Percentiles rank a stretch among this genome's conserved stretches.
Conservation (phyloP, 2,888 invertebrate species). For the Caenorhabditis sp. region DNA sequence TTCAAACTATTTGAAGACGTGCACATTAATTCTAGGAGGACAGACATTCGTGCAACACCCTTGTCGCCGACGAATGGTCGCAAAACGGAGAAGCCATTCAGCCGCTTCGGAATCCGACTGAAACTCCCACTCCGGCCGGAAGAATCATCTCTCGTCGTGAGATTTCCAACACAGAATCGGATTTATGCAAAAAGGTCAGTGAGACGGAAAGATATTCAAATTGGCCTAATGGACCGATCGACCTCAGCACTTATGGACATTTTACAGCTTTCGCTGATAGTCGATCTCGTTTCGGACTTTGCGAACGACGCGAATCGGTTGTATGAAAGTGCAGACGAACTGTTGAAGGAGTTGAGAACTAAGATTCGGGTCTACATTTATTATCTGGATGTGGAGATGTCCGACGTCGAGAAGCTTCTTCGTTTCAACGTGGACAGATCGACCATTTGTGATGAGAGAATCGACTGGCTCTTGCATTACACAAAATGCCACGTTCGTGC, state of each 20-base stretch:
- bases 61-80: constrained; percentile 50
- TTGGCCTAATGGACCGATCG: background rate
- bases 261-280: constrained; percentile 53
- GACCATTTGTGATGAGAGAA: constrained; percentile 54
- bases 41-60: constrained; percentile 44
- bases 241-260: background rate
- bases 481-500: constrained; percentile 53
- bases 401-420: constrained; percentile 30
- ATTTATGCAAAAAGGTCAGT: constrained; percentile 52
- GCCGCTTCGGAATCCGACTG: constrained; percentile 32
- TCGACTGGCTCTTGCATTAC: constrained; percentile 57
- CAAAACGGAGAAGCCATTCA: constrained; percentile 8
- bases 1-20: background rate
- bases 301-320: constrained; percentile 51
- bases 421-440: constrained; percentile 57
- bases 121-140: constrained; percentile 7
- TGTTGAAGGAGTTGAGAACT: constrained; percentile 51
- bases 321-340: constrained; percentile 55
- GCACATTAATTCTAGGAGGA: constrained; percentile 29
- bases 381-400: constrained; percentile 52
- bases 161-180: constrained; percentile 41
- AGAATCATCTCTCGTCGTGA: constrained; percentile 33
- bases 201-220: background rate
- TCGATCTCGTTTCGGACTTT: constrained; percentile 54
- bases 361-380: constrained; percentile 51